phyloP scores from a whole-genome alignment of 2,113 vertebrate species.

The Cottus gobio region DNA sequence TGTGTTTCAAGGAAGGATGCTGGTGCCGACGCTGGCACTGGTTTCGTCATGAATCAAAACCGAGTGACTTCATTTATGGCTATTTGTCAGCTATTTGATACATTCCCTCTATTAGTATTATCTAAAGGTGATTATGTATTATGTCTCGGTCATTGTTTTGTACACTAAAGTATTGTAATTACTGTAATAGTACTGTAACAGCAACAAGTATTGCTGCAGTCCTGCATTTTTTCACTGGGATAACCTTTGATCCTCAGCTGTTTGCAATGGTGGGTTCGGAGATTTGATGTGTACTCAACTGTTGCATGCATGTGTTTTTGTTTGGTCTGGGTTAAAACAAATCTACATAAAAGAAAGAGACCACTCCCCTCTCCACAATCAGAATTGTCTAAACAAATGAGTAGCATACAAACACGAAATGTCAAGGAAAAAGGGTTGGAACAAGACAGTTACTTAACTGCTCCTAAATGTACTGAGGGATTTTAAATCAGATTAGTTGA shows the following conservation, averaged over 20 bases:
- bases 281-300: background rate
- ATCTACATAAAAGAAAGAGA: background rate
- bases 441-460: background rate
- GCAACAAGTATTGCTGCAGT: background rate
- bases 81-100: conserved; percentile 31
- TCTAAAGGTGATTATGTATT: conserved; percentile 20
- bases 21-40: background rate
- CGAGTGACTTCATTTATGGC: conserved; percentile 29
- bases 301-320: background rate
- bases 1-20: conserved; percentile 38
- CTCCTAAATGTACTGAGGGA: background rate
- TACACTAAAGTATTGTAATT: background rate
- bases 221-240: background rate
- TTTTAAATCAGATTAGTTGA: background rate
- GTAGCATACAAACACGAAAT: background rate
- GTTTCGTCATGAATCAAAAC: conserved; percentile 39
- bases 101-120: background rate
- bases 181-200: background rate
- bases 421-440: background rate
- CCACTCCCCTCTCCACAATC: conserved; percentile 6
- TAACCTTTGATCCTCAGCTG: background rate
- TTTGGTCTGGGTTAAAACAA: background rate
- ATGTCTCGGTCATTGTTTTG: conserved; percentile 9
- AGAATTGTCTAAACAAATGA: background rate
- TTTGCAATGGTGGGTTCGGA: background rate